Base-by-base conservation (phyloP, 2,113 vertebrate species). In the Engraulis encrasicolus region DNA sequence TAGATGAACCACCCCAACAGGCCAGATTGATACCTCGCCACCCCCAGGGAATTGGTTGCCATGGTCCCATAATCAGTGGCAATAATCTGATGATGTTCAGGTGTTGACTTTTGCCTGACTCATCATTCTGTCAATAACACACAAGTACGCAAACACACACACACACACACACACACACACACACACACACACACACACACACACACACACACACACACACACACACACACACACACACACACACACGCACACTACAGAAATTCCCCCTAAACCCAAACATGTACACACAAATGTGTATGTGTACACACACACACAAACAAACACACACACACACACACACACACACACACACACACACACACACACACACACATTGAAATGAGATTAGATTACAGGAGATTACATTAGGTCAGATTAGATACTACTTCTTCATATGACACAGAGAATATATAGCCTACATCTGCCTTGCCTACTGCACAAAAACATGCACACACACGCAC, bases 331-430 rank as follows among this genome's bases (percentile, higher is more conserved):
- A 34, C 27, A 34, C 61, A 34, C 61, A 71, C 27, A 34, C 61
- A 71, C 61, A 71, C 27, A 71, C 61, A 71, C 61, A 34, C 7
- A 71, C n/a, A 11, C 58, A 66, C 58, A 27, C 58, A 27, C 58
- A 27, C 58, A 6, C 58, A 66, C 58, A 66, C 58, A 66, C 11
- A 66, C 23, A 27, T 27, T 74, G 66, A 31, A 74, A 74, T 74
- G 66, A 74, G 23, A 74, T 74, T 74, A 74, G 66, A 74, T 74
- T 74, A 74, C 66, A 74, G 66, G 12, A 74, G 66, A 74, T 74
- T 74, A 74, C 66, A 74, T 74, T 74, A 74, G 66, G 66, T 74
- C 66, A 74, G 66, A 74, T 74, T 74, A 74, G 66, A 74, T 74
- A 74, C 66, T 74, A 74, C 66, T 74, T 74, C 66, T 74, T 74